phyloP scores from a whole-genome alignment of 2,113 vertebrate genomes.

The Corydoras maculifer region DNA sequence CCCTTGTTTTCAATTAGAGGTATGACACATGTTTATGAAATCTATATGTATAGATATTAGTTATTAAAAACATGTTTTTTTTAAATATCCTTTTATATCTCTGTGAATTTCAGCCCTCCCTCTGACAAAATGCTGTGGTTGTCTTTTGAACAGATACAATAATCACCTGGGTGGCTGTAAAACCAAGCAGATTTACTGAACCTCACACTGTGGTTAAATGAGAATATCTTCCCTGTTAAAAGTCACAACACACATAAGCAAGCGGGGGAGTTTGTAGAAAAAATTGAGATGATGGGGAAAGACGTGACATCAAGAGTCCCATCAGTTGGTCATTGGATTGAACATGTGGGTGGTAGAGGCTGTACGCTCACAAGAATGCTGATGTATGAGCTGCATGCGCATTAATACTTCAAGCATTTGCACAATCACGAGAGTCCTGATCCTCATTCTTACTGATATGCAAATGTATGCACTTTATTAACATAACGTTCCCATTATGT shows the following conservation, averaged over 20 bases:
- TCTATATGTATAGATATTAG: background rate
- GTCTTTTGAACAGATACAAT: slow-evolving; percentile 27
- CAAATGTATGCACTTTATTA: slow-evolving; percentile 33
- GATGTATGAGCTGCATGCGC: slow-evolving; percentile 47
- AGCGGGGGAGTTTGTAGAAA: slow-evolving; percentile 29
- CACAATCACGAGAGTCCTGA: slow-evolving; percentile 45
- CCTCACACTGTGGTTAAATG: slow-evolving; percentile 46
- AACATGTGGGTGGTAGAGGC: slow-evolving; percentile 19
- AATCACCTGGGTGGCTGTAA: slow-evolving; percentile 45
- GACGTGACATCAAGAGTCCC: slow-evolving; percentile 41
- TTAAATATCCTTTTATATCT: slow-evolving; percentile 48
- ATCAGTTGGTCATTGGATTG: slow-evolving; percentile 49
- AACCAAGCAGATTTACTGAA: slow-evolving; percentile 50
- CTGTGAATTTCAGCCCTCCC: slow-evolving; percentile 49
- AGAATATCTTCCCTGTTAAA: slow-evolving; percentile 55
- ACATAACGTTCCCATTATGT: slow-evolving; percentile 38
- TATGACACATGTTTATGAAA: background rate
- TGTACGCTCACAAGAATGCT: slow-evolving; percentile 45
- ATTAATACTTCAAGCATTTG: slow-evolving; percentile 47
- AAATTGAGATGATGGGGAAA: slow-evolving; percentile 44
- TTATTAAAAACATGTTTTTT: background rate
- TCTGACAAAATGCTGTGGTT: background rate
- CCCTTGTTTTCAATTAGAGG: too few relatives aligned
- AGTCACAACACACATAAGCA: slow-evolving; percentile 23
- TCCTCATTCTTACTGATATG: slow-evolving; percentile 38